phyloP scores from a whole-genome alignment of 2,888 invertebrate species.

The Eilema caniola region DNA sequence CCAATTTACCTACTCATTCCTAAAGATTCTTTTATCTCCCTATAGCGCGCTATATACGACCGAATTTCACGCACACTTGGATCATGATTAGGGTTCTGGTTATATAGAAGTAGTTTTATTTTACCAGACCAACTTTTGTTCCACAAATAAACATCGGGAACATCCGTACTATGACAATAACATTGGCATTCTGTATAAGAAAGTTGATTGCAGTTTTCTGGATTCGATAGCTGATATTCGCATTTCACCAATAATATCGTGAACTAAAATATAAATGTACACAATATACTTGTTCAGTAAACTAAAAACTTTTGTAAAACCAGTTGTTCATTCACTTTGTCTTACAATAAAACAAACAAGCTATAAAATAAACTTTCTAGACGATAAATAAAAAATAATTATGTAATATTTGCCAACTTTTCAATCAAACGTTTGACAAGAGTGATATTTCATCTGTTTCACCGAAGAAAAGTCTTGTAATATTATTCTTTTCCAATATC shows the following conservation, averaged over 20 bases:
- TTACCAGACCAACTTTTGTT: not conserved
- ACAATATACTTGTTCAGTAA: not conserved
- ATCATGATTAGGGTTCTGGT: not conserved
- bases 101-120: not conserved
- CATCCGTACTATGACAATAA: not conserved
- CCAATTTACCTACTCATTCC: too few relatives aligned
- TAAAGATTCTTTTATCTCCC: too few relatives aligned
- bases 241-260: not conserved
- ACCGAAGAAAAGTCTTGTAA: slow-evolving; percentile 9
- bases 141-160: not conserved
- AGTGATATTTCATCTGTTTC: slow-evolving; percentile 8
- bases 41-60: not conserved
- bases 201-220: not conserved
- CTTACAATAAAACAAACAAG: not conserved
- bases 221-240: not conserved
- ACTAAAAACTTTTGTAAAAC: not conserved
- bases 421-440: not conserved
- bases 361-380: not conserved
- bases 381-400: slow-evolving; percentile 11
- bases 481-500: slow-evolving; percentile 41
- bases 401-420: not conserved
- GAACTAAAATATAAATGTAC: not conserved
- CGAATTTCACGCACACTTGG: not conserved
- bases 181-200: not conserved
- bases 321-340: not conserved